Percentiles rank a stretch among this genome's conserved stretches.
phyloP scores from a whole-genome alignment of 2,888 invertebrate genomes.

The Belgica antarctica region DNA sequence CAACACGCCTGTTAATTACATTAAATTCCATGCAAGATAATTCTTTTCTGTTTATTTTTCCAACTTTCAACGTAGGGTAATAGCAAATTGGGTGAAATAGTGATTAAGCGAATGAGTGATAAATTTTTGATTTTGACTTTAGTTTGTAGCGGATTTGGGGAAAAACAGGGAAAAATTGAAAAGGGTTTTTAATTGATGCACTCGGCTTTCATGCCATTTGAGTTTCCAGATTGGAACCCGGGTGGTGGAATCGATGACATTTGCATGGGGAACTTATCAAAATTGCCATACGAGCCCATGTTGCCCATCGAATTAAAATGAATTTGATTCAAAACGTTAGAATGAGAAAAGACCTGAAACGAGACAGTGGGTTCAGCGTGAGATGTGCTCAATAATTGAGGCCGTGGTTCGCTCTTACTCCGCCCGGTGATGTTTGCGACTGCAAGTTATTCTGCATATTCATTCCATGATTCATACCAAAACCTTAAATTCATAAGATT shows the following conservation, averaged over 20 bases:
- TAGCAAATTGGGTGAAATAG: constrained; percentile 9
- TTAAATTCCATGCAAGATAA: too few species aligned
- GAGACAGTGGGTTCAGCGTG: constrained; percentile 34
- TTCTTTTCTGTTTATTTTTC: too few species aligned
- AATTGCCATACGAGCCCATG: constrained; percentile 48
- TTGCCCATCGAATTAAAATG: constrained; percentile 50
- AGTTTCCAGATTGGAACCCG: constrained; percentile 49
- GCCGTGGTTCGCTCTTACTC: constrained; percentile 9
- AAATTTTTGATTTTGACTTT: not conserved
- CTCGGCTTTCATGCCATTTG: constrained; percentile 49
- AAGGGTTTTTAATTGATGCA: constrained; percentile 49
- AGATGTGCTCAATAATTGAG: not conserved
- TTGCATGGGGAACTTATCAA: constrained; percentile 49
- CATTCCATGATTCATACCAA: constrained; percentile 50
- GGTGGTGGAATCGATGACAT: constrained; percentile 48
- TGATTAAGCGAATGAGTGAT: not conserved
- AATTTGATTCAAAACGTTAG: constrained; percentile 50
- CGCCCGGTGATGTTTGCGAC: constrained; percentile 51
- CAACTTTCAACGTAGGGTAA: too few species aligned
- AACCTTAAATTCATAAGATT: constrained; percentile 47
- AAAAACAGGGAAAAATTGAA: not conserved
- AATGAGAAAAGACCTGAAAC: constrained; percentile 49
- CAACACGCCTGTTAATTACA: too few species aligned
- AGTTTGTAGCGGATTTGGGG: not conserved
- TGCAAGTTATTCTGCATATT: constrained; percentile 51